phyloP scores from a whole-genome alignment of 2,888 invertebrate species.

The Eristalis arbustorum region DNA sequence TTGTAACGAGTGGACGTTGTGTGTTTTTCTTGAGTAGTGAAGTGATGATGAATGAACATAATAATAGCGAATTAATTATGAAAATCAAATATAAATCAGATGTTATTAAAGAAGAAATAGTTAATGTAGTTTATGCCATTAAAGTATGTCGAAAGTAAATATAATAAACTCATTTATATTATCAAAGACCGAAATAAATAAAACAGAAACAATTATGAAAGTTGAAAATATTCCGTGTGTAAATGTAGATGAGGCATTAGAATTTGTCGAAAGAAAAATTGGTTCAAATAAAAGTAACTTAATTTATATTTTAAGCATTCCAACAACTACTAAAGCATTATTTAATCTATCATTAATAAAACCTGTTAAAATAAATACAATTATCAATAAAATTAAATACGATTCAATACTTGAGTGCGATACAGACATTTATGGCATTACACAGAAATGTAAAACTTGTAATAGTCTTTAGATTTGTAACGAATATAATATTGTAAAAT shows the following conservation, averaged over 20 bases:
- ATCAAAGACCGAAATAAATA: constrained; percentile 44
- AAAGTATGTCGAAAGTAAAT: constrained; percentile 54
- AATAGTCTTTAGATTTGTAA: too few species aligned
- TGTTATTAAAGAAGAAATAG: constrained; percentile 51
- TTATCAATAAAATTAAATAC: background rate
- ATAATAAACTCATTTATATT: constrained; percentile 66
- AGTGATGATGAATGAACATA: constrained; percentile 20
- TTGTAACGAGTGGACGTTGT: too few species aligned
- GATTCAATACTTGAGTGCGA: constrained; percentile 51
- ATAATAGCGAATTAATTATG: constrained; percentile 2
- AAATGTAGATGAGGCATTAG: constrained; percentile 67
- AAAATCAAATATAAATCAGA: too few species aligned
- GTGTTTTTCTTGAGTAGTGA: too few species aligned
- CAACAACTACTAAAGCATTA: constrained; percentile 44
- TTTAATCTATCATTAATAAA: constrained; percentile 54
- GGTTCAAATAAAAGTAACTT: constrained; percentile 51
- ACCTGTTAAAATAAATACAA: constrained; percentile 53
- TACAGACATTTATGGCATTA: constrained; percentile 39
- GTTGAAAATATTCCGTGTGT: constrained; percentile 31
- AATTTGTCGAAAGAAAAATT: constrained; percentile 68
- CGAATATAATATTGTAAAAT: background rate
- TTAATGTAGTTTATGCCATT: constrained; percentile 59
- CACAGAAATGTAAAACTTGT: background rate
- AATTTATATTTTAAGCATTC: constrained; percentile 66
- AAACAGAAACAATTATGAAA: too few species aligned